Conservation (phyloP, 2,797 vertebrate genomes). For the Sarcophilus harrisii region DNA sequence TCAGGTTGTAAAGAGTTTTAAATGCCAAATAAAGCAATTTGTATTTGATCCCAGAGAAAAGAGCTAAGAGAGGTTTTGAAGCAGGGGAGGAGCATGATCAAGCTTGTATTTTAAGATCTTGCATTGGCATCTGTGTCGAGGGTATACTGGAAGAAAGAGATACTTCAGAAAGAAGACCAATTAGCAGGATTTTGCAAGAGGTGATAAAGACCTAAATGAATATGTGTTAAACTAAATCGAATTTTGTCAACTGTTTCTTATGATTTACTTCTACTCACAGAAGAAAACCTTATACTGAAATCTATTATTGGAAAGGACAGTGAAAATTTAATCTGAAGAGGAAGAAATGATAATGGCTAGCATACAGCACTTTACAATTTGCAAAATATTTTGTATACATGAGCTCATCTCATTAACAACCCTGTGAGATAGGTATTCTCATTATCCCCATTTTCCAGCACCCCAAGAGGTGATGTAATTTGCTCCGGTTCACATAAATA, state of each 20-base stretch:
- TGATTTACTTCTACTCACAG: neutral
- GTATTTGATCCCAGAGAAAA: neutral
- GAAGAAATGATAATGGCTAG: neutral
- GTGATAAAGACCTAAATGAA: neutral
- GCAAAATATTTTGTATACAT: neutral
- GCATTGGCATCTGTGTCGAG: neutral
- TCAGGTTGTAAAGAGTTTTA: neutral
- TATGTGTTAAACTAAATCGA: neutral
- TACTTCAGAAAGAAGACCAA: neutral
- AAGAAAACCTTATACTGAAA: constrained; percentile 44
- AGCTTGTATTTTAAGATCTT: neutral
- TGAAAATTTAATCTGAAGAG: constrained; percentile 36
- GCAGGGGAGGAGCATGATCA: neutral
- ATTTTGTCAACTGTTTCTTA: neutral
- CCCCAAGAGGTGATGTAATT: neutral
- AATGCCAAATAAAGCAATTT: neutral
- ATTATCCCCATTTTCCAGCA: neutral
- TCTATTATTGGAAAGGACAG: constrained; percentile 20
- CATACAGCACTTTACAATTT: neutral
- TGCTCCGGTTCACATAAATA: neutral
- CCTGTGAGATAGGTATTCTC: neutral
- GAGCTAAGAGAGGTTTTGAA: neutral
- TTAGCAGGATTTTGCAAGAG: neutral
- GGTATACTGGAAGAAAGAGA: neutral
- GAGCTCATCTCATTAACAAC: neutral